Percentiles rank a stretch among this genome's conserved stretches.
These are phyloP conservation scores for Manis javanica DNA, from an alignment of 2,797 vertebrate species.

Conservation along the genomic window DNA sequence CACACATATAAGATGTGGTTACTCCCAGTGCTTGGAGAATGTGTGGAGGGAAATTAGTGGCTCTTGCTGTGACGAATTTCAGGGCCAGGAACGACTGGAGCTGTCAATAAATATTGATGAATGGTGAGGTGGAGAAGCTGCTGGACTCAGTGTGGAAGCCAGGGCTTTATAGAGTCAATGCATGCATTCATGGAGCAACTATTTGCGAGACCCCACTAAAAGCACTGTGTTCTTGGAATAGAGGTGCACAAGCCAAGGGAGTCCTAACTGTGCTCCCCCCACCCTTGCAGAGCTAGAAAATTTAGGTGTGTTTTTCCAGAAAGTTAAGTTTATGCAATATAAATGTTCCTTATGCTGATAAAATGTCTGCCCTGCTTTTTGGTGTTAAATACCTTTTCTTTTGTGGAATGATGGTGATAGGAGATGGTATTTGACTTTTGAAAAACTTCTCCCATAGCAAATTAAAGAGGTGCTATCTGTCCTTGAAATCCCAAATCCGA, in stretches of 20 bases:
- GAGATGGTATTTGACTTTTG: not conserved
- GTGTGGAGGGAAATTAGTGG: constrained; percentile 55
- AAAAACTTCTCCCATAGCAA: not conserved
- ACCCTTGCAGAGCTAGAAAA: not conserved
- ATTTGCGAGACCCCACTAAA: constrained; percentile 52
- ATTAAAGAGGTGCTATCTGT: not conserved
- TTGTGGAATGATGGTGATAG: not conserved
- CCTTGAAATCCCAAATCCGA: constrained; percentile 1
- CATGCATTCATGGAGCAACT: constrained; percentile 15
- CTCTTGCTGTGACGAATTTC: constrained; percentile 42
- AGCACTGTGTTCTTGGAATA: not conserved
- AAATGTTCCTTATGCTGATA: not conserved
- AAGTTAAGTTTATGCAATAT: constrained; percentile 25
- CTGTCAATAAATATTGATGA: constrained; percentile 58
- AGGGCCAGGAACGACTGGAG: constrained; percentile 17
- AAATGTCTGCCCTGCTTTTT: not conserved
- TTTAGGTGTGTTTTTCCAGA: constrained; percentile 15
- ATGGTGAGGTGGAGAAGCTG: constrained; percentile 1
- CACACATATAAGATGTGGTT: not conserved
- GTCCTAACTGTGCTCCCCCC: not conserved
- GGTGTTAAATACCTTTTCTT: not conserved
- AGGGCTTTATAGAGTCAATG: constrained; percentile 66
- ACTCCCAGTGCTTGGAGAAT: not conserved
- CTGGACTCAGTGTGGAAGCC: constrained; percentile 30
- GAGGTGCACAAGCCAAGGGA: not conserved